A percentile compares a stretch with the other conserved stretches of the same genome.
phyloP scores from a whole-genome alignment of 2,113 vertebrate species.

The Elephas maximus region DNA sequence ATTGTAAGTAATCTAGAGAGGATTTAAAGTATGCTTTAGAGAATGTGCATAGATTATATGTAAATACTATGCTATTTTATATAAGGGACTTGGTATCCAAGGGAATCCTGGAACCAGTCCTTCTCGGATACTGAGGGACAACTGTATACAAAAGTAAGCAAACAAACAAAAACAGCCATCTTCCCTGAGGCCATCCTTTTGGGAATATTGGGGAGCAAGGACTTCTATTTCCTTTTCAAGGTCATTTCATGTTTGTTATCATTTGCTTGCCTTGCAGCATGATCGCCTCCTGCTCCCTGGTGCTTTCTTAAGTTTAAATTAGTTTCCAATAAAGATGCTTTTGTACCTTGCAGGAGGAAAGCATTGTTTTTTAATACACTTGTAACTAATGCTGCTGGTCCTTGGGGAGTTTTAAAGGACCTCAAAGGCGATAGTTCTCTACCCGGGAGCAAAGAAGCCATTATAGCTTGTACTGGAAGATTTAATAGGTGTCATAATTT shows the following conservation, averaged over 20 bases:
- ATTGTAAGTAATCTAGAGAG: no score
- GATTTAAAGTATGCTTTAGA: no score
- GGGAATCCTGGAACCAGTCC: no score
- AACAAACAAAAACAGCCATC: neutral
- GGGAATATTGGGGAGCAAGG: neutral
- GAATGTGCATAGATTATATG: no score
- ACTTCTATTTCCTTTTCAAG: conserved; percentile 79
- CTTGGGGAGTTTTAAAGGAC: conserved; percentile 92
- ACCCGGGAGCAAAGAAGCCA: conserved; percentile 96
- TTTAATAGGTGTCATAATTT: conserved; percentile 99
- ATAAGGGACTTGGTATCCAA: no score
- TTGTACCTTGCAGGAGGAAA: conserved; percentile 64
- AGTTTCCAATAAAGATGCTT: conserved; percentile 80
- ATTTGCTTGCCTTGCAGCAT: conserved; percentile 39
- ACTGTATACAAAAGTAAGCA: conserved; percentile 14
- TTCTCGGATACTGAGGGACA: no score
- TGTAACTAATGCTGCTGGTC: conserved; percentile 89
- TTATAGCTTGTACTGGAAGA: conserved; percentile 97
- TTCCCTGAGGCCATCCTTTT: neutral
- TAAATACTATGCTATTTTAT: no score
- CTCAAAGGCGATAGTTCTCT: conserved; percentile 94
- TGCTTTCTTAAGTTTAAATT: conserved; percentile 83
- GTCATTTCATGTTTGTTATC: conserved; percentile 80
- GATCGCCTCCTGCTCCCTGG: conserved; percentile 53
- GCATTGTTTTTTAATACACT: conserved; percentile 90